A percentile compares a stretch with the other conserved stretches of the same genome.
phyloP scores from a whole-genome alignment of 2,797 vertebrate species.

The Premnoplex brunnescens region DNA sequence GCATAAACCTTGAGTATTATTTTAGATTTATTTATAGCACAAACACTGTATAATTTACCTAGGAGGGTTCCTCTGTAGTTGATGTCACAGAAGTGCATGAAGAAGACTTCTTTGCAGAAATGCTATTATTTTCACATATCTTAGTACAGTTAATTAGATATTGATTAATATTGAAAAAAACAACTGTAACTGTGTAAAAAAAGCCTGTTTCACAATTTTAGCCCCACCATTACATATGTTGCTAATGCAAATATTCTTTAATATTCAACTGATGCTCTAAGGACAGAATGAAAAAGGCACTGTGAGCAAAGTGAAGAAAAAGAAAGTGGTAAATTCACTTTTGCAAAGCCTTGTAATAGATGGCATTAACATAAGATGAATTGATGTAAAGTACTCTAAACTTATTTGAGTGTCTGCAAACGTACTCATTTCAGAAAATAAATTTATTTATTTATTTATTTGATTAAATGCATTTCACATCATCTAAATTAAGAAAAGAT shows the following conservation, averaged over 20 bases:
- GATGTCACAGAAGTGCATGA: neutral
- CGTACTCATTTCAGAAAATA: neutral
- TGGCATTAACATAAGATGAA: neutral
- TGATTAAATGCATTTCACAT: neutral
- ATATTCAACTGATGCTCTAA: neutral
- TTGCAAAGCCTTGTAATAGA: neutral
- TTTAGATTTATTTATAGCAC: neutral
- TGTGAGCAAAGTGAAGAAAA: neutral
- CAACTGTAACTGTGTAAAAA: neutral
- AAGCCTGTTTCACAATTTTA: neutral
- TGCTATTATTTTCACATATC: neutral
- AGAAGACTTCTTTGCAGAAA: neutral
- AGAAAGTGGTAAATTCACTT: neutral
- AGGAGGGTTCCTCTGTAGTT: neutral
- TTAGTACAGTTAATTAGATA: neutral
- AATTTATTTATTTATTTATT: neutral
- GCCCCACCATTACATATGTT: neutral
- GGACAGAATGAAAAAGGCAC: neutral
- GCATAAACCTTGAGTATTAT: neutral
- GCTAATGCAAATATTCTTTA: neutral
- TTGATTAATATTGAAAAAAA: neutral
- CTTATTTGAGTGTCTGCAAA: neutral
- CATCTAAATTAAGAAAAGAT: neutral
- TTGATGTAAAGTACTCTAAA: neutral
- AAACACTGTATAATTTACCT: neutral